A percentile compares a stretch with the other conserved stretches of the same genome.
phyloP scores from a whole-genome alignment of 2,797 vertebrate species.

The Poecilia picta region DNA sequence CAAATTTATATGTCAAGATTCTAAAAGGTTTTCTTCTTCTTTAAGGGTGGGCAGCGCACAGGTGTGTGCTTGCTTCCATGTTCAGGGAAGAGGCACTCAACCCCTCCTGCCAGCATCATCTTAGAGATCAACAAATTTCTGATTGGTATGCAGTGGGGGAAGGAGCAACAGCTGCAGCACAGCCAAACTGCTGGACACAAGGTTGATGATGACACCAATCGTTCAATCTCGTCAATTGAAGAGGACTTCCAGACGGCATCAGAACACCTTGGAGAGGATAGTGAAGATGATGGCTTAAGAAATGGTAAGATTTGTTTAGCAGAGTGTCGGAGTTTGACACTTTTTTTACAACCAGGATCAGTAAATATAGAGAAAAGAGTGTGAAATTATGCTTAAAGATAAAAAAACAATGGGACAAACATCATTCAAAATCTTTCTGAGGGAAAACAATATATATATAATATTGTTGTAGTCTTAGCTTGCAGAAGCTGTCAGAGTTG shows the following conservation, averaged over 20 bases:
- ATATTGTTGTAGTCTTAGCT: slow-evolving; percentile 27
- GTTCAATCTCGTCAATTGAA: slow-evolving; percentile 95
- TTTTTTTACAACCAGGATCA: slow-evolving; percentile 19
- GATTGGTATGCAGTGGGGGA: slow-evolving; percentile 91
- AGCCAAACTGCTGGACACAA: slow-evolving; percentile 75
- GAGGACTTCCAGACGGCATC: slow-evolving; percentile 97
- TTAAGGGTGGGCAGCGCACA: slow-evolving; percentile 76
- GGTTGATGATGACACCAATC: slow-evolving; percentile 93
- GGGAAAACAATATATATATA: slow-evolving; percentile 17
- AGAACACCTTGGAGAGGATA: slow-evolving; percentile 94
- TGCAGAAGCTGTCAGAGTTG: slow-evolving; percentile 34
- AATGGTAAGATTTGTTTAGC: slow-evolving; percentile 79
- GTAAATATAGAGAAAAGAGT: not conserved
- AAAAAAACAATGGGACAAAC: slow-evolving; percentile 20
- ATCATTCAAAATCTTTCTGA: slow-evolving; percentile 12
- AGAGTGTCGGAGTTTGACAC: not conserved
- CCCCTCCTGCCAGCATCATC: slow-evolving; percentile 84
- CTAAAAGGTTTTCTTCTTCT: slow-evolving; percentile 46
- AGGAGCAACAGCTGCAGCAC: slow-evolving; percentile 84
- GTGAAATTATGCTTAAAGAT: slow-evolving; percentile 7
- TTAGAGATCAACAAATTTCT: slow-evolving; percentile 97
- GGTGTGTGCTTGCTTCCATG: slow-evolving; percentile 93
- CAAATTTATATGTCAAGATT: slow-evolving; percentile 10
- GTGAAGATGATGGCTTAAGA: slow-evolving; percentile 86
- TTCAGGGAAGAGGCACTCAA: slow-evolving; percentile 79